These are phyloP conservation scores for Alloplasta piceator DNA, from an alignment of 2,888 invertebrate species.

Conservation along the genomic window DNA sequence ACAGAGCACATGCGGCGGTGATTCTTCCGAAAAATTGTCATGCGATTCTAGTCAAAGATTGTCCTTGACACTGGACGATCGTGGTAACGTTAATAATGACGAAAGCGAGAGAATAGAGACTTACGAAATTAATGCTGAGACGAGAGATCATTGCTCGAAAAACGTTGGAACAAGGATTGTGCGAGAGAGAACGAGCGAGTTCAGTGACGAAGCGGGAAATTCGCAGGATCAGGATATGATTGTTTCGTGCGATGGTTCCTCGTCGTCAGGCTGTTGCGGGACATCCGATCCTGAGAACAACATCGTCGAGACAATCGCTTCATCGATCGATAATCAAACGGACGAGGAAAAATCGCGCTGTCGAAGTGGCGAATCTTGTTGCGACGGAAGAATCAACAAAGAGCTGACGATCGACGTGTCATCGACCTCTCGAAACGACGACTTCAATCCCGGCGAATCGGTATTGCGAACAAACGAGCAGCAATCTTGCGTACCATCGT, in stretches of 20 bases:
- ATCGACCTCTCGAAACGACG: constrained; percentile 59
- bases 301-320: background rate
- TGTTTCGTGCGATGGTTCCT: constrained; percentile 54
- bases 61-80: constrained; percentile 74
- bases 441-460: constrained; percentile 54
- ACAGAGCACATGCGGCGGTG: constrained; percentile 63
- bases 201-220: constrained; percentile 56
- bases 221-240: constrained; percentile 67
- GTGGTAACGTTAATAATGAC: constrained; percentile 67
- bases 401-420: constrained; percentile 55
- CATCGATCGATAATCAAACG: background rate
- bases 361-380: constrained; percentile 54
- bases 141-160: constrained; percentile 49
- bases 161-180: constrained; percentile 58
- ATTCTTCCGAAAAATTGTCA: constrained; percentile 76
- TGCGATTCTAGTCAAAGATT: constrained; percentile 79
- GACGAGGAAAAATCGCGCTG: constrained; percentile 46
- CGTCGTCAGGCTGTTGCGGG: constrained; percentile 39
- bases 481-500: constrained; percentile 68
- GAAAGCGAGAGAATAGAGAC: constrained; percentile 73
- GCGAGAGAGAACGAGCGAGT: constrained; percentile 64
- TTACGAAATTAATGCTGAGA: constrained; percentile 64
- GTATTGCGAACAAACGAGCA: constrained; percentile 68
- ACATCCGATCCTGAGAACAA: background rate
- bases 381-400: constrained; percentile 23